phyloP scores from a whole-genome alignment of 64 coral and sea anemone genomes.

The Montipora foliosa region DNA sequence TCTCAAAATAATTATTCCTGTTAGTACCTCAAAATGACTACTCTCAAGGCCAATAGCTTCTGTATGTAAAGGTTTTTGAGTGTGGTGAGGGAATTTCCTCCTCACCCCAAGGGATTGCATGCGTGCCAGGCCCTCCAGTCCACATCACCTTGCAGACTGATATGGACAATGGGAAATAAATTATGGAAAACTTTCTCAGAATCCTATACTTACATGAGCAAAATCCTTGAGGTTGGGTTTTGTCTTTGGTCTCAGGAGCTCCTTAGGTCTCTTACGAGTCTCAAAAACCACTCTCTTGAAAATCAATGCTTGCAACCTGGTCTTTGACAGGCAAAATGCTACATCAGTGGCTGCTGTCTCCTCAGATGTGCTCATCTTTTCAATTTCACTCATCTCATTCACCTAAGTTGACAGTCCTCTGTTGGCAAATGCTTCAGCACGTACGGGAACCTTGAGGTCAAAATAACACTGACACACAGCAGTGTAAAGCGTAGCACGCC shows the following conservation, averaged over 20 bases:
- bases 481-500: conserved; percentile 91
- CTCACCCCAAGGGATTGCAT: too few species aligned
- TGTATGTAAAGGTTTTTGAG: too few species aligned
- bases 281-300: conserved; percentile 95
- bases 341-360: conserved; percentile 70
- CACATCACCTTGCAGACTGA: too few species aligned
- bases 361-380: conserved; percentile 90
- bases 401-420: conserved; percentile 83
- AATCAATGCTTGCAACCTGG: conserved; percentile 91
- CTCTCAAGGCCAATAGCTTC: too few species aligned
- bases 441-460: conserved; percentile 87
- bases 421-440: conserved; percentile 91
- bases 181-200: too few species aligned
- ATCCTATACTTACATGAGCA: conserved; percentile 72
- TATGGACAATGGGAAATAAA: too few species aligned
- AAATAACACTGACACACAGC: conserved; percentile 95
- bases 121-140: too few species aligned
- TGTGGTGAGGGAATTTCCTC: too few species aligned
- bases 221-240: conserved; percentile 92
- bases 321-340: conserved; percentile 84
- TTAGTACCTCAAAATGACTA: too few species aligned
- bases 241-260: conserved; percentile 85
- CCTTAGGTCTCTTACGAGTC: conserved; percentile 94
- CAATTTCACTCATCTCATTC: conserved; percentile 92
- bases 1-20: too few species aligned